Base-by-base conservation (phyloP, 2,113 vertebrate species). In the Irena cyanogastra region DNA sequence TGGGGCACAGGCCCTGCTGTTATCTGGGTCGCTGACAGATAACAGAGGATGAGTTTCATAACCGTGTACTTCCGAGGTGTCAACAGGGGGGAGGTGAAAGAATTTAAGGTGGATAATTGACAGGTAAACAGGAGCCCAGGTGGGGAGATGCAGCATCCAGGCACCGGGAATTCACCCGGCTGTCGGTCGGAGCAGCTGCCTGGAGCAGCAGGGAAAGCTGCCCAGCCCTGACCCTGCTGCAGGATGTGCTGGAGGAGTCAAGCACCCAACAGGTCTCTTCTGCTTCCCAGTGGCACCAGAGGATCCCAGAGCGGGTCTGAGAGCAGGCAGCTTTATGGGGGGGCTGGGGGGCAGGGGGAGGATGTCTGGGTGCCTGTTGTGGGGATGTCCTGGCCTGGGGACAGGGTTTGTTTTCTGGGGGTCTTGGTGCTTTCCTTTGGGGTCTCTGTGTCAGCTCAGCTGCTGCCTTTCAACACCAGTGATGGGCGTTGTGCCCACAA, bases 241-340 rank as follows among this genome's bases (percentile, higher is more conserved):
- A 86, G 84, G 79, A 96, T 97, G 95, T 97, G 97, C 95, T 96
- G 95, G 91, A 95, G 92, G 89, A 95, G 28, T 10, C 93, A 20
- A 3, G 8, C 80, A 45, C 61, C 83, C 60, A n/a, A 9, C 95
- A 95, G 96, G 93, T 90, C 79, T 49, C 54, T 70, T 63, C 53
- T 63, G 79, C 81, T 79, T 86, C 68, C 85, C 74, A 0, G 39
- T 8, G 37, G 69, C 87, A 45, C 60, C 41, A 3, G 75, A 39
- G 85, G 44, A 72, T 45, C 59, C 90, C 81, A 19, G 2, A 0
- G 27, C 1, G 42, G 75, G 10, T 44, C 57, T 64, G 74, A 71
- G 61, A 53, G 50, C 20, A 27, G 42, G 80, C 69, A 61, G 54
- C 7, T 45, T 13, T 33, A 7, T 30, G 49, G 61, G 79, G 41